A percentile compares a stretch with the other conserved stretches of the same genome.
phyloP scores from a whole-genome alignment of 2,888 invertebrate genomes.

The Lasius platythorax region DNA sequence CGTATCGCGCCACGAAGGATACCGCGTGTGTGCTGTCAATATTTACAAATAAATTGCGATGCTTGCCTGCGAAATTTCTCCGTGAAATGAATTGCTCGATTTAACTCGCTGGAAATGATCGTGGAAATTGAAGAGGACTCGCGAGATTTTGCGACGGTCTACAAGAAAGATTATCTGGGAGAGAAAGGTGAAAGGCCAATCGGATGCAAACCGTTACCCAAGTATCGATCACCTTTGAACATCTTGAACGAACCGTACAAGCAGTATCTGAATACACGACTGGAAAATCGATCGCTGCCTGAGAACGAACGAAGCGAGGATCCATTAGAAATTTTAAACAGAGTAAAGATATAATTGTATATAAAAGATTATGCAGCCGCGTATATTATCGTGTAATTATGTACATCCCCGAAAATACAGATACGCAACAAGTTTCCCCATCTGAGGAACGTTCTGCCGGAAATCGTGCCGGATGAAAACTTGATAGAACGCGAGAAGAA shows the following conservation, averaged over 20 bases:
- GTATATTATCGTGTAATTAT: background rate
- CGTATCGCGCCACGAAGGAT: background rate
- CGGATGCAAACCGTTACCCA: conserved; percentile 44
- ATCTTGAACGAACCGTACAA: conserved; percentile 74
- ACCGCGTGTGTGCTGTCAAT: background rate
- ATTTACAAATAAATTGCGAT: background rate
- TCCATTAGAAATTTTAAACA: conserved; percentile 66
- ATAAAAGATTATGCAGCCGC: background rate
- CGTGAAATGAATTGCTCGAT: background rate
- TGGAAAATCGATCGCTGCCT: conserved; percentile 65
- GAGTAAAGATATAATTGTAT: conserved; percentile 57
- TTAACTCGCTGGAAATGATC: conserved; percentile 67
- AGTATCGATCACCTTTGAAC: conserved; percentile 68
- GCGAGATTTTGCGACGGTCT: conserved; percentile 79
- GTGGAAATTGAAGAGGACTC: conserved; percentile 78
- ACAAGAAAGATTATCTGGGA: conserved; percentile 71
- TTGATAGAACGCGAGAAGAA: conserved; percentile 72
- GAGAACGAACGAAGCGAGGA: conserved; percentile 71
- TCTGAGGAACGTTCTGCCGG: conserved; percentile 63
- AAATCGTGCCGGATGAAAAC: conserved; percentile 70
- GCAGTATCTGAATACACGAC: conserved; percentile 67
- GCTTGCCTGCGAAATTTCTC: background rate
- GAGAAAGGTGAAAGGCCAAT: conserved; percentile 49
- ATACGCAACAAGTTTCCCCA: conserved; percentile 67
- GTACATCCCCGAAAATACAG: conserved; percentile 54